phyloP scores from a whole-genome alignment of 2,797 vertebrate species.

The Falco cherrug region DNA sequence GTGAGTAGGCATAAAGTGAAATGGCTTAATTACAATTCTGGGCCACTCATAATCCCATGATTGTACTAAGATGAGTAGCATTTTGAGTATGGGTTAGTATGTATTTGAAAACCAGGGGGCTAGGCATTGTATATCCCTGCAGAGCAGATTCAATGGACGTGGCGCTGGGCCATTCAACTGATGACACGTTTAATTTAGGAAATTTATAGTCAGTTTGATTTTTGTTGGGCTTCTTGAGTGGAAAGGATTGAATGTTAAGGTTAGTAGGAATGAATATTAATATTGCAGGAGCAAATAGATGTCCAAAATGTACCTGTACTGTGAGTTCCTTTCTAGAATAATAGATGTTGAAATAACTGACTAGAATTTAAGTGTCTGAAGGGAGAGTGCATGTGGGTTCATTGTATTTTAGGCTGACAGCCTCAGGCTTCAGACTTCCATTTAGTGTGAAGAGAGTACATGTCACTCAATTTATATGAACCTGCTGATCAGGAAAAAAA shows the following conservation, averaged over 20 bases:
- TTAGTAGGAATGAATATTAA: not conserved
- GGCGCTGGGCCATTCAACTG: not conserved
- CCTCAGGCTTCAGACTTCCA: not conserved
- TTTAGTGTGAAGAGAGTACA: not conserved
- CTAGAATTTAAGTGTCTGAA: not conserved
- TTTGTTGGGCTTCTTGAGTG: not conserved
- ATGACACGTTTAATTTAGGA: not conserved
- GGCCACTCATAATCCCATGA: too few species aligned
- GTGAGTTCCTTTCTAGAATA: not conserved
- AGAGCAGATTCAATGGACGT: not conserved
- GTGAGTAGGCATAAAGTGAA: not conserved
- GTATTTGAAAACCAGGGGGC: not conserved
- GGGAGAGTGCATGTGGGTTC: not conserved
- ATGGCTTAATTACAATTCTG: not conserved
- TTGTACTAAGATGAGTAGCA: not conserved
- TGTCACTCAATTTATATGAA: not conserved
- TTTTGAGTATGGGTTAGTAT: not conserved
- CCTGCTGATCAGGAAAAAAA: not conserved
- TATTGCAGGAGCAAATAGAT: not conserved
- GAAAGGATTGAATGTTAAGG: not conserved
- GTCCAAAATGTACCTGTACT: not conserved
- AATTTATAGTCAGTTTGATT: not conserved
- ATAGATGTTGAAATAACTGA: not conserved
- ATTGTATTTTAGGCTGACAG: constrained; percentile 6
- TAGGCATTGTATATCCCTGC: fast-evolving